Evolutionary conservation across 2,797 vertebrate genomes (phyloP).

Genomic region (Odontamblyopus rebecca): DNA sequence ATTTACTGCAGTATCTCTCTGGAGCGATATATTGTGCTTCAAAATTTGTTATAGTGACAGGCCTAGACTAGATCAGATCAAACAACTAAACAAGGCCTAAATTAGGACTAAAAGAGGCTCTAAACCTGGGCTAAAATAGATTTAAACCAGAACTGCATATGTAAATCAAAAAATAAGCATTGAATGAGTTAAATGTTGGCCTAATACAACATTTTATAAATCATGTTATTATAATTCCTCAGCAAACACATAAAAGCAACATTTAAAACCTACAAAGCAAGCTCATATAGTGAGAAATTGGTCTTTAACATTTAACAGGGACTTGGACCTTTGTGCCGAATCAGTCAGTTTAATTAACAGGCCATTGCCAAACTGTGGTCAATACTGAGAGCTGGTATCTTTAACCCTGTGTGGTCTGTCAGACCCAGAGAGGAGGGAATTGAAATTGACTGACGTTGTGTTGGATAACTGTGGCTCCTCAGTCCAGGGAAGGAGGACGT

Average conservation of each 20-base stretch:
- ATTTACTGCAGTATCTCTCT: no score
- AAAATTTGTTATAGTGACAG: no score
- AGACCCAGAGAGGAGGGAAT: slow-evolving; percentile 53
- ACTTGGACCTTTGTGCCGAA: slow-evolving; percentile 41
- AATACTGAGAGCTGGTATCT: slow-evolving; percentile 50
- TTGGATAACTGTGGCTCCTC: slow-evolving; percentile 55
- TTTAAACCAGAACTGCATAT: no score
- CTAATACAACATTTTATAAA: no score
- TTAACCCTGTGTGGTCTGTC: slow-evolving; percentile 63
- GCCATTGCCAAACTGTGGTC: slow-evolving; percentile 49
- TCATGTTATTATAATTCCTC: no score
- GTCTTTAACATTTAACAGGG: slow-evolving; percentile 52
- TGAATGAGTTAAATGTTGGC: no score
- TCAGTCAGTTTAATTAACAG: slow-evolving; percentile 72
- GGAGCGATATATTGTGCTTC: no score
- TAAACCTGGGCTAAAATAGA: no score
- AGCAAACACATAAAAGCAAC: background rate
- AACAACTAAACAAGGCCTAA: no score
- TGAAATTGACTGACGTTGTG: slow-evolving; percentile 67
- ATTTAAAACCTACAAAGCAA: background rate
- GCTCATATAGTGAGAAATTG: slow-evolving; percentile 11
- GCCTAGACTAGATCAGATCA: no score
- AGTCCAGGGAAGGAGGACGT: slow-evolving; percentile 29
- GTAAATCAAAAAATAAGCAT: no score
- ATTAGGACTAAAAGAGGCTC: no score